Base-by-base conservation (phyloP, 2,797 vertebrate genomes). In the Picus viridis region DNA sequence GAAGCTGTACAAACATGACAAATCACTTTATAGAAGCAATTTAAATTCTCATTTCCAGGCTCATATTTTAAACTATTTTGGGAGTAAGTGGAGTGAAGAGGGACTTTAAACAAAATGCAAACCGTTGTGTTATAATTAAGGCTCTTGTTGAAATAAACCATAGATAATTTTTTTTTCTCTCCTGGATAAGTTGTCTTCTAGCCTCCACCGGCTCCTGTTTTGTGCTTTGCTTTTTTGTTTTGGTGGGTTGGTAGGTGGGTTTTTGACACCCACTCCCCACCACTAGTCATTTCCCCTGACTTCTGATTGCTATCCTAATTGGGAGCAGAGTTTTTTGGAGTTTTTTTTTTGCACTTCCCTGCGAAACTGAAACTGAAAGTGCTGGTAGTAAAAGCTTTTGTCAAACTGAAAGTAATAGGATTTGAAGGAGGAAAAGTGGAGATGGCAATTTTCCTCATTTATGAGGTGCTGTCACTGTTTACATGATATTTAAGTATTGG, bases 361-460 rank as follows among this genome's bases (percentile, higher is more conserved):
- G 36, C 61, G 79, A 75, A 95, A 95, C 63, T 76, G 93, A 96
- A 96, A 95, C 89, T 70, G 93, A 95, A 95, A 94, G 76, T 88
- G 23, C 30, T 79, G 41, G 23, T 14, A 39, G 29, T 69, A 26
- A 79, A 90, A 94, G 49, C 27, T 92, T 85, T 89, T 87, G 68
- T 57, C 64, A 47, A 39, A 94, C 83, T 79, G 83, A 81, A 96
- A 95, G 67, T 91, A 53, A 41, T 83, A 51, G 47, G 14, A 24
- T 39, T 57, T 77, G 76, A 75, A 23, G n/a, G 24, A 57, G 22
- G 11, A 29, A 32, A 84, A 56, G 70, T 6, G 8, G 12, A 82
- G 10, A 36, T 7, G 16, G 5, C 69, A 1, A 69, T 57, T 78
- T 69, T 72, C 18, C 75, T 88, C 13, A 16, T n/a, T 86, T 63